Evolutionary conservation across 1,140 invertebrate species (phyloP), one percentile per base, ranked within the genome.

Genomic region (Phymorhynchus buccinoides): DNA sequence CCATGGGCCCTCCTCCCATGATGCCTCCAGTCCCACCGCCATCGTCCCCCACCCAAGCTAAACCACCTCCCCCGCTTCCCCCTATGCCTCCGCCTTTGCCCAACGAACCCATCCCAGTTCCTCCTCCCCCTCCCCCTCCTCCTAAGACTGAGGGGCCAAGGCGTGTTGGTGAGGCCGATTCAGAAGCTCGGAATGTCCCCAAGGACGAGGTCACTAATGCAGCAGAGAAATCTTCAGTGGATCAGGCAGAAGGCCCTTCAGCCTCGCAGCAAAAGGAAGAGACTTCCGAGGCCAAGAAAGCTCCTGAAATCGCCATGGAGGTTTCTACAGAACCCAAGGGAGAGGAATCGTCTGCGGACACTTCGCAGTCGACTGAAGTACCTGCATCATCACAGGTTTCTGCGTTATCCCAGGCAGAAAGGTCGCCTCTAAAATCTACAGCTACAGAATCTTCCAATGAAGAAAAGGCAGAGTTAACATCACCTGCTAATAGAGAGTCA

Each of bases 91-190:
- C 71, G 16, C 32, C 32, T 22, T 14, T 73, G 71, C 32, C 71
- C 71, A 73, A 73, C n/a, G 32, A 39, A 16, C 27, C 32, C 32
- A 12, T 22, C 39, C n/a, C 80, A 39, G 7, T 52, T 81, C 80
- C 80, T 39, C 80, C 56, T 18, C 80, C 80, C 1, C 81, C 81
- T 42, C 62, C 62, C 2, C 16, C 62, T 41, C 62, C 81, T 71
- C 32, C 39, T 30, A 35, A 42, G 66, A 22, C 66, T 18, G 80
- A 6, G n/a, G 30, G 16, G 27, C 1, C 41, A 27, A 30, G 30
- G 44, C n/a, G 48, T 32, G 37, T 3, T 62, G 56, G 12, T 62
- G 12, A 16, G n/a, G 56, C 44, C 18, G 44, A 62, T 14, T 62
- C 56, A 22, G 56, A 27, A 62, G 4, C 56, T 27, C 56, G n/a